Base-by-base conservation (phyloP, 2,888 invertebrate species). In the Euspilapteryx auroguttella region DNA sequence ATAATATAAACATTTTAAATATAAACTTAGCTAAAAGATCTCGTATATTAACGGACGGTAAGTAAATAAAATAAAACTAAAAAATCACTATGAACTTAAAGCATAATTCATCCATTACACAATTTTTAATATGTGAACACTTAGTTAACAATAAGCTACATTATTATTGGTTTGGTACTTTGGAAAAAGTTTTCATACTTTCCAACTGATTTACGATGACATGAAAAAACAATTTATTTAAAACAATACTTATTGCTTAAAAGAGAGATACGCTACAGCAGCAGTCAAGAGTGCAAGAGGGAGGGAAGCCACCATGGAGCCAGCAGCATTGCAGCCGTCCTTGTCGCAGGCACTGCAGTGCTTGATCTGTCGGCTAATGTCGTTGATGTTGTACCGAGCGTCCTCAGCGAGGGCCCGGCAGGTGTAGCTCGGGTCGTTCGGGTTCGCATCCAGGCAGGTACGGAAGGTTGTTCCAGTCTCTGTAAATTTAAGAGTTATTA, bases 271-370 rank as follows among this genome's bases (percentile, higher is more conserved):
- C 3, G 66, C 50, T 22, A 55, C 52, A 17, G 64, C 21, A 7
- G 63, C 45, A 2, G 65, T 54, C 20, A 63, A 25, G 21, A 53
- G 36, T 7, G 63, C 61, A 4, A 75, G 45, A 8, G 71, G 64
- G 29, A 65, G 35, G 4, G 71, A 68, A 31, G 58, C 48, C 5
- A 50, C 38, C 13, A 58, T 36, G n/a, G 66, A 45, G 7, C 55
- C 55, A 29, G 68, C 68, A 14, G 58, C 61, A 38, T 81, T 81
- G 55, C 81, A 81, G 30, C 51, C 61, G 32, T 81, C 79, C 33
- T 58, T 64, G 42, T 71, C 59, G 43, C 81, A 81, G 23, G 71
- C 56, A 32, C 47, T 47, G 58, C 73, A 75, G 37, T 49, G 38
- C 31, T 52, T 58, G 39, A 73, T 47, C 33, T 41, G 50, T 41